Percentiles rank a stretch among this genome's conserved stretches.
phyloP scores from a whole-genome alignment of 2,797 vertebrate genomes.

The Selene dorsalis region DNA sequence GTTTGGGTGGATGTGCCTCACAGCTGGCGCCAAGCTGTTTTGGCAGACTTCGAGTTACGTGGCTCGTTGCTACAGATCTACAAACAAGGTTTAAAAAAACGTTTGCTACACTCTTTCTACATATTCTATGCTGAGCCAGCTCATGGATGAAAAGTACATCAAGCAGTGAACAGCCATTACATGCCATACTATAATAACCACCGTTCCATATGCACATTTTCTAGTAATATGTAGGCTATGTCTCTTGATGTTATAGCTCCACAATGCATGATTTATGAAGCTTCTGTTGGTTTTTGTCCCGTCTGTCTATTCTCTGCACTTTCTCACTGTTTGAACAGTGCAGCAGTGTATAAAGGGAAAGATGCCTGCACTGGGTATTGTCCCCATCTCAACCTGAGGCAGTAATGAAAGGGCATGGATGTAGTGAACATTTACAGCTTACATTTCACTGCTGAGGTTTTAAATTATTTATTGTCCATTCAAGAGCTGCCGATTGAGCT shows the following conservation, averaged over 20 bases:
- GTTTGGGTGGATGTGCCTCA: slow-evolving; percentile 11
- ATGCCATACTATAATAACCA: neutral
- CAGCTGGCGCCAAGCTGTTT: neutral
- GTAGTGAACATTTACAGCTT: neutral
- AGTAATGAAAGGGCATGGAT: neutral
- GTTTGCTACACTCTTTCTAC: too few relatives aligned
- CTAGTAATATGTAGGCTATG: neutral
- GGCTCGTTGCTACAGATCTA: neutral
- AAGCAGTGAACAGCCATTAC: neutral
- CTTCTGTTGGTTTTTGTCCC: neutral
- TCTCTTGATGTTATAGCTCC: neutral
- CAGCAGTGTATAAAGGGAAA: too few relatives aligned
- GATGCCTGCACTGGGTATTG: too few relatives aligned
- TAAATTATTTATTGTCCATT: neutral
- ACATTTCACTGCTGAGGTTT: neutral
- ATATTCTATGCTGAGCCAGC: neutral
- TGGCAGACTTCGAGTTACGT: neutral
- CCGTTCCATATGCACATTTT: neutral
- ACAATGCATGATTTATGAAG: neutral
- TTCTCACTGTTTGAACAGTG: too few relatives aligned
- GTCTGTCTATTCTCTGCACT: neutral
- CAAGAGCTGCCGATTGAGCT: neutral
- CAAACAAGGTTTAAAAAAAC: neutral
- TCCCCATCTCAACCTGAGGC: too few relatives aligned
- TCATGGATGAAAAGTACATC: neutral